Conservation (phyloP, 1,140 invertebrate genomes). For the Danaus melanippus region DNA sequence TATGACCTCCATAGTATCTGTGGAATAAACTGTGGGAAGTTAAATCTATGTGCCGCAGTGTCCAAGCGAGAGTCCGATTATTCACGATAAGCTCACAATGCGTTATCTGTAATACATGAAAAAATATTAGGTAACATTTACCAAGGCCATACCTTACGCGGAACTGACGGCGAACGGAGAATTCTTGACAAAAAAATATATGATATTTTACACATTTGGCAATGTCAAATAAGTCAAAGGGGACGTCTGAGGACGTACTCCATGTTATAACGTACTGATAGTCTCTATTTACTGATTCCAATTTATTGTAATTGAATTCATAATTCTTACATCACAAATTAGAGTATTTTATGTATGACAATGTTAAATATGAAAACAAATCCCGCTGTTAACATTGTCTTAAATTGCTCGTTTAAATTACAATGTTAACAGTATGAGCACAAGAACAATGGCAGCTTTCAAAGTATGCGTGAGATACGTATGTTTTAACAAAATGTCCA, state of each 20-base stretch:
- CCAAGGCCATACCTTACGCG: conserved; percentile 52
- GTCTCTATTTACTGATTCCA: conserved; percentile 33
- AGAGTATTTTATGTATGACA: conserved; percentile 1
- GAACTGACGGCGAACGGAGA: conserved; percentile 44
- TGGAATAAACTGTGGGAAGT: conserved; percentile 2
- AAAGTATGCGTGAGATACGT: not conserved
- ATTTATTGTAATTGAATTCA: no score
- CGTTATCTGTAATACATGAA: conserved; percentile 47
- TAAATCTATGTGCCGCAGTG: conserved; percentile 3
- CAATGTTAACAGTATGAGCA: not conserved
- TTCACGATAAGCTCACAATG: conserved; percentile 28
- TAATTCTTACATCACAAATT: conserved; percentile 5
- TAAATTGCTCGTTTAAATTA: no score
- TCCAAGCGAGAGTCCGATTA: conserved; percentile 1
- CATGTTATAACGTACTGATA: conserved; percentile 37
- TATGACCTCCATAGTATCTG: not conserved
- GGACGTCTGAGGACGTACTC: conserved; percentile 46
- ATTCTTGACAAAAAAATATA: conserved; percentile 24
- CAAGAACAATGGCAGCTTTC: not conserved
- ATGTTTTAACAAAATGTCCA: conserved; percentile 1
- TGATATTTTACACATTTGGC: conserved; percentile 17
- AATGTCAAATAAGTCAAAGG: conserved; percentile 58
- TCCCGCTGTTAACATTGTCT: no score
- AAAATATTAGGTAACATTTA: conserved; percentile 52
- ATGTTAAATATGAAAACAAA: no score